Conservation (phyloP, 2,797 vertebrate genomes). For the Cephalopachus bancanus region DNA sequence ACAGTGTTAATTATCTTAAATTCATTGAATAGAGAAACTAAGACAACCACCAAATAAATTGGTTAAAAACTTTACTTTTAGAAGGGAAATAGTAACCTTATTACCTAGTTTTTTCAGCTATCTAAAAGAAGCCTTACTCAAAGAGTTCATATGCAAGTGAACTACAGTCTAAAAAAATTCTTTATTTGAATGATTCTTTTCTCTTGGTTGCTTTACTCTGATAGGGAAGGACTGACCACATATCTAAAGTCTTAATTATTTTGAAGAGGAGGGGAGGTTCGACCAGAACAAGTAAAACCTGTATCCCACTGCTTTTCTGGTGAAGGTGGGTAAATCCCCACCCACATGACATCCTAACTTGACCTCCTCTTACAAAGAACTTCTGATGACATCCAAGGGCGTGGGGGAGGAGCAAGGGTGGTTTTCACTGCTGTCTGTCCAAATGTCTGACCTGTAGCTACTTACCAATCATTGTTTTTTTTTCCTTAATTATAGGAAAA, state of each 20-base stretch:
- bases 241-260: conserved; percentile 72
- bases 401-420: conserved; percentile 32
- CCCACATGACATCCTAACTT: conserved; percentile 71
- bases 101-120: not conserved
- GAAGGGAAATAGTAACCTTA: not conserved
- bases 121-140: conserved; percentile 24
- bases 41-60: conserved; percentile 41
- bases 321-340: conserved; percentile 73
- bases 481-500: conserved; percentile 14
- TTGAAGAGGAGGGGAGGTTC: not conserved
- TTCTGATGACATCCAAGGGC: conserved; percentile 58
- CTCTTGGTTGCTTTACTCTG: conserved; percentile 52
- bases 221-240: conserved; percentile 39
- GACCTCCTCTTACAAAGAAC: conserved; percentile 72
- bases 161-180: conserved; percentile 20
- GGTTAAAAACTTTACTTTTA: conserved; percentile 21
- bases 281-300: conserved; percentile 77
- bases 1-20: conserved; percentile 58
- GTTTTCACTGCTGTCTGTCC: conserved; percentile 60
- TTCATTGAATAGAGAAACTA: conserved; percentile 59
- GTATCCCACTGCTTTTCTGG: conserved; percentile 62
- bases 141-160: conserved; percentile 38
- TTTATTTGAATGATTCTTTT: conserved; percentile 35
- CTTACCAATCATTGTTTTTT: conserved; percentile 52
- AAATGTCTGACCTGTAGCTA: not conserved